phyloP scores from a whole-genome alignment of 2,888 invertebrate species.

The Andrena camellia region DNA sequence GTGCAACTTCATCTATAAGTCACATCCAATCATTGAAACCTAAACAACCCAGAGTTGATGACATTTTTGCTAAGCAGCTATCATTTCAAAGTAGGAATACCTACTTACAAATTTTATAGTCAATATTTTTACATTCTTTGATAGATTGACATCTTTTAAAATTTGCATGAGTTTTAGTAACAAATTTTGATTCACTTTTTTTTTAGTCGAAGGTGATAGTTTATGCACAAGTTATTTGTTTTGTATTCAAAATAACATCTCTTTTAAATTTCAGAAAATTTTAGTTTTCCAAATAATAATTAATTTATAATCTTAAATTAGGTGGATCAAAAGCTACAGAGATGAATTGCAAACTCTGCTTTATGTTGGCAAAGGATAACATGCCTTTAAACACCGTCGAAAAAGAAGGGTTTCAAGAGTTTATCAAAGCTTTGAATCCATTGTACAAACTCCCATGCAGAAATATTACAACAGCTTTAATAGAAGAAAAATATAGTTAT shows the following conservation, averaged over 20 bases:
- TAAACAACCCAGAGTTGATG: conserved; percentile 8
- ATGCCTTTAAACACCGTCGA: neutral
- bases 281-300: neutral
- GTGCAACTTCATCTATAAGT: neutral
- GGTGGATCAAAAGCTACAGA: neutral
- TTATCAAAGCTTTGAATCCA: neutral
- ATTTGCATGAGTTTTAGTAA: too few species aligned
- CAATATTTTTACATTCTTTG: neutral
- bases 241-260: neutral
- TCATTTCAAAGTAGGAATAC: neutral
- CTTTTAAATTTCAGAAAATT: neutral
- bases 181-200: too few species aligned
- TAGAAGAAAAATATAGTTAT: neutral
- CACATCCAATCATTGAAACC: neutral
- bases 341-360: neutral
- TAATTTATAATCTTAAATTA: conserved; percentile 3
- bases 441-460: neutral
- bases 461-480: neutral
- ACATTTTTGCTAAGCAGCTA: neutral
- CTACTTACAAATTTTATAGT: neutral
- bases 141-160: too few species aligned
- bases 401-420: neutral
- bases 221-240: too few species aligned
- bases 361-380: neutral
- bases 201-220: too few species aligned